Evolutionary conservation across 2,113 vertebrate genomes (phyloP).

Genomic region (Ageneiosus marmoratus): DNA sequence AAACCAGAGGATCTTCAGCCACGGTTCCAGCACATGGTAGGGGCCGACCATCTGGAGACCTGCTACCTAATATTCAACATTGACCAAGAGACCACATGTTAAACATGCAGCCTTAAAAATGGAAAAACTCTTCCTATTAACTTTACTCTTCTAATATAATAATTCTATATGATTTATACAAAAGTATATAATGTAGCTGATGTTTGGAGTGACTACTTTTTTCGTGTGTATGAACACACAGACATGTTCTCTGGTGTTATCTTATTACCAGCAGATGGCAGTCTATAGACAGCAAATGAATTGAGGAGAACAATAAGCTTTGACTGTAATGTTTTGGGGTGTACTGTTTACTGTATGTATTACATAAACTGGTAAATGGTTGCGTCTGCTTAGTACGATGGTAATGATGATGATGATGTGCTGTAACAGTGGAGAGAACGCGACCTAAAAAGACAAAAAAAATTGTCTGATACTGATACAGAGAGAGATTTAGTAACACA

Average conservation of each 20-base stretch:
- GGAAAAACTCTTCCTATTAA: neutral
- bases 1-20: slow-evolving; percentile 61
- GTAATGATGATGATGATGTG: neutral
- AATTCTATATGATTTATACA: neutral
- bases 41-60: slow-evolving; percentile 63
- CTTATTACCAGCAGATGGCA: slow-evolving; percentile 49
- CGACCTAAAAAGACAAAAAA: neutral
- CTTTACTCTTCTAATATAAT: neutral
- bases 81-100: slow-evolving; percentile 59
- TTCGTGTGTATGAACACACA: neutral
- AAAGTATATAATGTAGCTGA: neutral
- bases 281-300: slow-evolving; percentile 33
- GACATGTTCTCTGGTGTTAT: neutral
- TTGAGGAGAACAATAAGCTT: neutral
- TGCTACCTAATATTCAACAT: slow-evolving; percentile 66
- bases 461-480: neutral
- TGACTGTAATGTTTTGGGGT: neutral
- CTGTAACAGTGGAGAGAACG: neutral
- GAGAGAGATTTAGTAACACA: neutral
- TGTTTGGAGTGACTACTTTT: neutral
- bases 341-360: slow-evolving; percentile 8
- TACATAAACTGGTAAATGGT: neutral
- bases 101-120: slow-evolving; percentile 1
- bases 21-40: slow-evolving; percentile 61
- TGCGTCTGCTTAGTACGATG: neutral